phyloP scores from a whole-genome alignment of 2,888 invertebrate species.

The Melanchra persicariae region DNA sequence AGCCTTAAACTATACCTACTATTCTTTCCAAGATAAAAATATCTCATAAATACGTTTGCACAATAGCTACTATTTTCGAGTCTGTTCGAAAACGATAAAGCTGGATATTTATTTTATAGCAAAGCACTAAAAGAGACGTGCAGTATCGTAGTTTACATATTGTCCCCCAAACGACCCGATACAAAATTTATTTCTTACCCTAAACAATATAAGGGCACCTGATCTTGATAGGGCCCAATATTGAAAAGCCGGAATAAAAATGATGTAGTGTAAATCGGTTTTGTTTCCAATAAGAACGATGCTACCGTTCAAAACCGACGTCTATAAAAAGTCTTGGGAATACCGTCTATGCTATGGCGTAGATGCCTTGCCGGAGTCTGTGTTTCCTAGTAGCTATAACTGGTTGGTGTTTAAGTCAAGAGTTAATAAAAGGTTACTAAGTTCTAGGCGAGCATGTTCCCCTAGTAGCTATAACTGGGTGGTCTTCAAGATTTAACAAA shows the following conservation, averaged over 20 bases:
- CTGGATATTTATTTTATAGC: slow-evolving; percentile 79
- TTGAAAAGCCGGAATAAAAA: slow-evolving; percentile 58
- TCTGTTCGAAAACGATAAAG: slow-evolving; percentile 68
- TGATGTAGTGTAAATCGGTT: slow-evolving; percentile 54
- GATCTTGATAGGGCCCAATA: slow-evolving; percentile 54
- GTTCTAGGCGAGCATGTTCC: no score
- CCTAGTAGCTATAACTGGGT: no score
- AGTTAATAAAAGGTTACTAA: no score
- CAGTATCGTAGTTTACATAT: slow-evolving; percentile 74
- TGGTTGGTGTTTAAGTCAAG: not conserved
- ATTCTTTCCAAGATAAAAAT: slow-evolving; percentile 15
- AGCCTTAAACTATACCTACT: no score
- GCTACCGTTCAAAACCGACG: not conserved
- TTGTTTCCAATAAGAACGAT: slow-evolving; percentile 26
- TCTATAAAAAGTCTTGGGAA: not conserved
- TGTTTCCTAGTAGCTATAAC: not conserved
- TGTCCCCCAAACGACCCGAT: slow-evolving; percentile 63
- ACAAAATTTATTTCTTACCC: slow-evolving; percentile 56
- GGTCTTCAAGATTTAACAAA: no score
- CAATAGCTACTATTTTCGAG: slow-evolving; percentile 38
- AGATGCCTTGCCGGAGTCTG: not conserved
- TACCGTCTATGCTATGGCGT: not conserved
- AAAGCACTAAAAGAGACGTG: slow-evolving; percentile 72
- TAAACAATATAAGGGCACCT: slow-evolving; percentile 57
- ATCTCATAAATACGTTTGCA: slow-evolving; percentile 44